Conservation (phyloP, 2,888 invertebrate genomes). For the Callosobruchus maculatus region DNA sequence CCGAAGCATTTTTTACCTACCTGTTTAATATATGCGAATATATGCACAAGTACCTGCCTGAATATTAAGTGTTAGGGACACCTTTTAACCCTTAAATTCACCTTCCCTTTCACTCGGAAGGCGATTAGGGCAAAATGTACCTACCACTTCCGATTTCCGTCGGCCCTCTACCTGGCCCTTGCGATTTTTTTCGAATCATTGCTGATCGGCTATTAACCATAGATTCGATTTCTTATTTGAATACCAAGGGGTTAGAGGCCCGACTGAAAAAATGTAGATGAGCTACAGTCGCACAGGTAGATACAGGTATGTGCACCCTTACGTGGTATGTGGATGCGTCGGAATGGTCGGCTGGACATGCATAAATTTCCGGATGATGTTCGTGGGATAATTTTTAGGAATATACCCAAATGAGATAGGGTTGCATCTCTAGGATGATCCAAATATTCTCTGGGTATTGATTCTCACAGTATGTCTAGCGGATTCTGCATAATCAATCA, state of each 20-base stretch:
- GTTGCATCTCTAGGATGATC: slow-evolving; percentile 36
- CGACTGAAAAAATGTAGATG: slow-evolving; percentile 48
- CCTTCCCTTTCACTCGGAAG: slow-evolving; percentile 18
- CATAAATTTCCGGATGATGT: slow-evolving; percentile 42
- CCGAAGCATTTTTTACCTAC: slow-evolving; percentile 47
- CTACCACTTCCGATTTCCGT: slow-evolving; percentile 4
- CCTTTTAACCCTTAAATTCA: slow-evolving; percentile 41
- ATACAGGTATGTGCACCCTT: slow-evolving; percentile 6
- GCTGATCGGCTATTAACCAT: slow-evolving; percentile 49
- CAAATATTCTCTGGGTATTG: slow-evolving; percentile 20
- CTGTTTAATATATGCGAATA: slow-evolving; percentile 51
- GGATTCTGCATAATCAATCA: slow-evolving; percentile 16
- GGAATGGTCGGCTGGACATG: slow-evolving; percentile 36
- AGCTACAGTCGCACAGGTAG: slow-evolving; percentile 35
- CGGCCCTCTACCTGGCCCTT: not conserved
- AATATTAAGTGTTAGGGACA: slow-evolving; percentile 52
- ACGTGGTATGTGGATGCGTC: slow-evolving; percentile 1
- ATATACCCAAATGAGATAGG: slow-evolving; percentile 36
- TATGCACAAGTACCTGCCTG: slow-evolving; percentile 51
- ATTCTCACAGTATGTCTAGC: slow-evolving; percentile 18
- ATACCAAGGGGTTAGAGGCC: slow-evolving; percentile 46
- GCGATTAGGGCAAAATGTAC: slow-evolving; percentile 24
- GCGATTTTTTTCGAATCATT: slow-evolving; percentile 34
- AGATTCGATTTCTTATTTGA: slow-evolving; percentile 49
- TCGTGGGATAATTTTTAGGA: slow-evolving; percentile 46